Conservation (phyloP, 2,797 vertebrate genomes). For the Pangasius macronema region DNA sequence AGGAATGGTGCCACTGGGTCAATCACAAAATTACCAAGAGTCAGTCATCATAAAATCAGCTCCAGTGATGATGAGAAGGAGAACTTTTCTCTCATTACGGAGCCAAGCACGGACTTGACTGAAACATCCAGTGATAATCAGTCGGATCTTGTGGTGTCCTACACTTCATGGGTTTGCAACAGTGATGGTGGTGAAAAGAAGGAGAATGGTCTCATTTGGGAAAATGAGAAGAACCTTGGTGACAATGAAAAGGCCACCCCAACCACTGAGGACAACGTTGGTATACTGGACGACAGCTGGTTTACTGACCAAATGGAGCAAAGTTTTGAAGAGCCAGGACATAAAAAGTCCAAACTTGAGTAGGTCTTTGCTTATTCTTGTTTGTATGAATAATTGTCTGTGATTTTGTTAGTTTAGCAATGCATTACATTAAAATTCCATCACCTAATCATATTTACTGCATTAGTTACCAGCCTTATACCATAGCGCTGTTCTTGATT, state of each 20-base stretch:
- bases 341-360: slow-evolving; percentile 58
- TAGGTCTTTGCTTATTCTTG: slow-evolving; percentile 51
- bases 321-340: slow-evolving; percentile 7
- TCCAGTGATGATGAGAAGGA: slow-evolving; percentile 36
- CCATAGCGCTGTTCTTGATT: background rate
- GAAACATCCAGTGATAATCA: slow-evolving; percentile 15
- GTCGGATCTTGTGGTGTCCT: slow-evolving; percentile 40
- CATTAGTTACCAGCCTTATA: background rate
- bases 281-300: slow-evolving; percentile 70
- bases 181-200: slow-evolving; percentile 22
- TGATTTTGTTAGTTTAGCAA: background rate
- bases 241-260: background rate
- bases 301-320: slow-evolving; percentile 73
- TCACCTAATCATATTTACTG: background rate
- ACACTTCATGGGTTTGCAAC: slow-evolving; percentile 42
- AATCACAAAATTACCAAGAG: slow-evolving; percentile 18
- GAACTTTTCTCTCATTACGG: slow-evolving; percentile 56
- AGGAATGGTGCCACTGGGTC: background rate
- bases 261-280: slow-evolving; percentile 16
- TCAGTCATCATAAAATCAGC: background rate
- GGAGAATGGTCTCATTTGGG: slow-evolving; percentile 14
- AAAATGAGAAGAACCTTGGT: slow-evolving; percentile 19
- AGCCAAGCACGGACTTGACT: slow-evolving; percentile 40
- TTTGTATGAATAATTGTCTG: background rate
- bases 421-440: background rate